These are phyloP conservation scores for Callyntrura guangdongensis DNA, from an alignment of 2,888 invertebrate species.

Conservation along the genomic window DNA sequence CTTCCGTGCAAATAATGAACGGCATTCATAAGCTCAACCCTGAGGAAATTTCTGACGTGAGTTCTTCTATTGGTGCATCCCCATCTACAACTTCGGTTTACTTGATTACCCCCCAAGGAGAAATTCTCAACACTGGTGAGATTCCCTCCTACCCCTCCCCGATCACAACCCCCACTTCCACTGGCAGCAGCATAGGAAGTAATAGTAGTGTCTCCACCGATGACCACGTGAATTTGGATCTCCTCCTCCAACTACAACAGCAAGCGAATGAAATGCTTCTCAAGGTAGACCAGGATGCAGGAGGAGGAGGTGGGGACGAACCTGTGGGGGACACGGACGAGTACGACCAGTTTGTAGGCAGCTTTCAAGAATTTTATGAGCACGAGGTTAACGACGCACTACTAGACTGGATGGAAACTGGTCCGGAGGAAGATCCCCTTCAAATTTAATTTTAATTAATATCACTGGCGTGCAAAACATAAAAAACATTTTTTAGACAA, in stretches of 20 bases:
- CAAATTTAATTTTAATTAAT: background rate
- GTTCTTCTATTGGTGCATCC: too few relatives aligned
- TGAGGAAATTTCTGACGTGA: too few relatives aligned
- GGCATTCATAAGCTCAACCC: too few relatives aligned
- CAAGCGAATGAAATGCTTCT: background rate
- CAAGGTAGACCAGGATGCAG: background rate
- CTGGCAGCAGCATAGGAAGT: too few relatives aligned
- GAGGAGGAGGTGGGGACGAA: too few relatives aligned
- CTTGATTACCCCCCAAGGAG: background rate
- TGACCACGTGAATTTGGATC: background rate
- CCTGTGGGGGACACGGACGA: background rate
- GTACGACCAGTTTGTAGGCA: background rate
- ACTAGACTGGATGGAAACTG: background rate
- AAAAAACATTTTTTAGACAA: too few relatives aligned
- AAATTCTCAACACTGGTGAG: too few relatives aligned
- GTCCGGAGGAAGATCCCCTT: background rate
- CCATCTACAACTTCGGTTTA: background rate
- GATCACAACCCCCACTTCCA: too few relatives aligned
- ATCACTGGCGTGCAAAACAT: too few relatives aligned
- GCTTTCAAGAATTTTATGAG: constrained; percentile 27
- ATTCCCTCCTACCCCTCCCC: too few relatives aligned
- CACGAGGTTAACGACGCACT: constrained; percentile 17
- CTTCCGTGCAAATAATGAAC: too few relatives aligned
- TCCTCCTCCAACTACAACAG: background rate
- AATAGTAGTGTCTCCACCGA: background rate